Conservation (phyloP, 1,140 invertebrate genomes). For the Lysiphlebus fabarum region DNA sequence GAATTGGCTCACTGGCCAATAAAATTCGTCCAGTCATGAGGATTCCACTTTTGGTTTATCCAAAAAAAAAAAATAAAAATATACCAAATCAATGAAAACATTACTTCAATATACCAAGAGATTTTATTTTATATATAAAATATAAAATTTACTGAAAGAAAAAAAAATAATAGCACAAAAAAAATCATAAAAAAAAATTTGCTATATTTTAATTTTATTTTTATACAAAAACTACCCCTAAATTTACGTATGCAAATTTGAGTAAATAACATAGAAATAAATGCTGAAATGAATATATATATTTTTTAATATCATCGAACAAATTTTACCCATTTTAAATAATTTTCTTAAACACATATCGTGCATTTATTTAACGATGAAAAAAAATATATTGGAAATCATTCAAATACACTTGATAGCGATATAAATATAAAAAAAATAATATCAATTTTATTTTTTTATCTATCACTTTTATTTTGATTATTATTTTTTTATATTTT, state of each 20-base stretch:
- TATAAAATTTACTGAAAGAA: neutral
- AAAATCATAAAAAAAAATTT: too few relatives aligned
- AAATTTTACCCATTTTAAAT: slow-evolving; percentile 6
- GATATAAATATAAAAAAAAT: slow-evolving; percentile 1
- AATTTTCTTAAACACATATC: neutral
- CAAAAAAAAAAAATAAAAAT: neutral
- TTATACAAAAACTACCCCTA: neutral
- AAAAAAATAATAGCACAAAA: slow-evolving; percentile 5
- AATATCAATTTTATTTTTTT: neutral
- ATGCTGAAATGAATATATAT: slow-evolving; percentile 21
- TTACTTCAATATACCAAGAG: neutral
- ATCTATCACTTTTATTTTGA: slow-evolving; percentile 8
- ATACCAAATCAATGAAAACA: neutral
- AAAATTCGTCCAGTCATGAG: slow-evolving; percentile 4
- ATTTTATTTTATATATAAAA: neutral
- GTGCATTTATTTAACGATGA: too few relatives aligned
- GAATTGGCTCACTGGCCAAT: slow-evolving; percentile 24
- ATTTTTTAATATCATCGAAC: slow-evolving; percentile 1
- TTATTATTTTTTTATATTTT: slow-evolving; percentile 14
- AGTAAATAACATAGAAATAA: slow-evolving; percentile 21
- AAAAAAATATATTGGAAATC: too few relatives aligned
- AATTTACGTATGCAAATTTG: neutral
- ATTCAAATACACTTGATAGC: neutral
- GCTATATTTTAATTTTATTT: neutral
- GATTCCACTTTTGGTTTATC: neutral